These are phyloP conservation scores for Sinonovacula constricta DNA, from an alignment of 1,140 invertebrate genomes.

Conservation along the genomic window DNA sequence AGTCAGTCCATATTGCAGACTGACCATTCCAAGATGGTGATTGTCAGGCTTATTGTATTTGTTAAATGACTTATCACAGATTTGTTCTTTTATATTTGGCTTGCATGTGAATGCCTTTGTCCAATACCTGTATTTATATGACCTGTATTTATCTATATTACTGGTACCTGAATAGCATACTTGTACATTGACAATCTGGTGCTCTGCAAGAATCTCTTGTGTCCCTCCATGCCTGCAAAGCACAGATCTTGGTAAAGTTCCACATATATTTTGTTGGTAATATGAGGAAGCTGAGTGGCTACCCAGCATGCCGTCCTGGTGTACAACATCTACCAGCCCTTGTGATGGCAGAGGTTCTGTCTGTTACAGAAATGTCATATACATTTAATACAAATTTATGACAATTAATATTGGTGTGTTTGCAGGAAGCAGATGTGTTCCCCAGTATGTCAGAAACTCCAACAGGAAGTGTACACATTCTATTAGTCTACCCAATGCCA, in stretches of 20 bases:
- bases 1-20: no score
- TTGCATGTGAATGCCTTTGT: no score
- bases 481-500: no score
- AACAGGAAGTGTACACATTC: constrained; percentile 71
- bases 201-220: no score
- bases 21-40: no score
- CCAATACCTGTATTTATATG: no score
- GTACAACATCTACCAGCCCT: background rate
- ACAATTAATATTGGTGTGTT: constrained; percentile 1
- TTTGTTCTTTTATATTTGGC: no score
- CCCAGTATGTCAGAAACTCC: constrained; percentile 70
- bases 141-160: no score
- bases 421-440: constrained; percentile 67
- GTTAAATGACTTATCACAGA: no score
- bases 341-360: background rate
- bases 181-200: no score
- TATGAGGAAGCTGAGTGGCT: background rate
- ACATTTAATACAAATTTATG: constrained; percentile 1
- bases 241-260: background rate
- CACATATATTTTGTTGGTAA: background rate
- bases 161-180: no score
- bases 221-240: background rate
- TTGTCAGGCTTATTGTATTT: no score
- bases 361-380: background rate
- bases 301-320: background rate